Evolutionary conservation across 2,113 vertebrate species (phyloP).

Genomic region (Murina feae): DNA sequence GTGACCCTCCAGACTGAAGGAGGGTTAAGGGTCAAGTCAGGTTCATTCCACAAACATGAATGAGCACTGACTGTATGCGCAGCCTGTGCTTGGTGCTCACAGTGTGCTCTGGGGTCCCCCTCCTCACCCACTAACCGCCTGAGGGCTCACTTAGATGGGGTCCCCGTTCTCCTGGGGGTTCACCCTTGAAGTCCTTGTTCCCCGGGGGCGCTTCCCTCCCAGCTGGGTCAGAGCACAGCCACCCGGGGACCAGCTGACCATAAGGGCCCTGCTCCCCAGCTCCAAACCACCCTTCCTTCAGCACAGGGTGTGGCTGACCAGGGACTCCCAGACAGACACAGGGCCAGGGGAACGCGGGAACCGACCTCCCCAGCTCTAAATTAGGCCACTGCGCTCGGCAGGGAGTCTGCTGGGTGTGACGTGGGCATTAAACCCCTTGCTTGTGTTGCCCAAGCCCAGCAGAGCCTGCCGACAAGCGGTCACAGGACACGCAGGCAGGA

Average conservation of each 20-base stretch:
- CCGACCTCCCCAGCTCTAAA: background rate
- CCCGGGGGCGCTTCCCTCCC: fast-evolving
- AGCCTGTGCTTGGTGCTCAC: background rate
- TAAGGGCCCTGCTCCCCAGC: background rate
- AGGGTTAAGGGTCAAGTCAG: background rate
- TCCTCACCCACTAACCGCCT: background rate
- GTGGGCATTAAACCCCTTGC: background rate
- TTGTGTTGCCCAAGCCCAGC: background rate
- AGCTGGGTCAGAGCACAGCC: background rate
- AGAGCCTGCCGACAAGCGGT: background rate
- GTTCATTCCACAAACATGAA: fast-evolving
- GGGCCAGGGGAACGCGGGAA: background rate
- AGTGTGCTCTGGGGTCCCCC: fast-evolving
- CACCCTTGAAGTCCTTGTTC: background rate
- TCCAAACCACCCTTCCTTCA: fast-evolving
- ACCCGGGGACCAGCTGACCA: fast-evolving
- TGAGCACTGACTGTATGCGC: background rate
- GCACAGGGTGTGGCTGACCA: fast-evolving
- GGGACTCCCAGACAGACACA: background rate
- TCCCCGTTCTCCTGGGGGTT: background rate
- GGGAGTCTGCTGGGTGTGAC: fast-evolving
- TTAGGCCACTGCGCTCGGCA: background rate
- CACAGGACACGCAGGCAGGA: fast-evolving
- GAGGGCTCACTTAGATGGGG: too few relatives aligned
- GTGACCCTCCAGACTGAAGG: background rate